Evolutionary conservation across 2,113 vertebrate genomes (phyloP).

Genomic region (Clupea harengus): DNA sequence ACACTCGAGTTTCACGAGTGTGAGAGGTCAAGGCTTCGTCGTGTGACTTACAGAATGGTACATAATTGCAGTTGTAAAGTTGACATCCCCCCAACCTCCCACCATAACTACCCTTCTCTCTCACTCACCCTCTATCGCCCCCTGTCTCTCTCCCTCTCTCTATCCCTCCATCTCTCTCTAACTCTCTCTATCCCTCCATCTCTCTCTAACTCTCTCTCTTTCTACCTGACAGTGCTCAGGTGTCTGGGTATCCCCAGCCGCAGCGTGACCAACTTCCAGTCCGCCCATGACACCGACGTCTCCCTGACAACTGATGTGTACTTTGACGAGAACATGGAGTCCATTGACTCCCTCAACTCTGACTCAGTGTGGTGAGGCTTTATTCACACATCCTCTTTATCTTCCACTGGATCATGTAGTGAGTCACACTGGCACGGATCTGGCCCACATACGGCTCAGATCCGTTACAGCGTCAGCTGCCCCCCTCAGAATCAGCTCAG

Average conservation of each 20-base stretch:
- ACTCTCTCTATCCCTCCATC: background rate
- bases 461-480: background rate
- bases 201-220: background rate
- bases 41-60: background rate
- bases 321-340: slow-evolving; percentile 83
- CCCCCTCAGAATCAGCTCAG: background rate
- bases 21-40: background rate
- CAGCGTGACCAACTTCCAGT: slow-evolving; percentile 92
- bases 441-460: background rate
- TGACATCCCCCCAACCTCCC: background rate
- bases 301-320: slow-evolving; percentile 90
- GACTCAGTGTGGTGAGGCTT: slow-evolving; percentile 88
- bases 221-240: slow-evolving; percentile 74
- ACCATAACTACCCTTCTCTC: background rate
- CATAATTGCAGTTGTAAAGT: background rate
- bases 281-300: slow-evolving; percentile 89
- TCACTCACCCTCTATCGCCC: background rate
- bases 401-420: background rate
- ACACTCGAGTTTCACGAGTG: background rate
- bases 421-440: background rate
- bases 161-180: background rate
- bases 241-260: slow-evolving; percentile 85
- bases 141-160: background rate
- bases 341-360: slow-evolving; percentile 78
- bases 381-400: background rate